phyloP scores from a whole-genome alignment of 2,888 invertebrate species.

The Oligia strigilis region DNA sequence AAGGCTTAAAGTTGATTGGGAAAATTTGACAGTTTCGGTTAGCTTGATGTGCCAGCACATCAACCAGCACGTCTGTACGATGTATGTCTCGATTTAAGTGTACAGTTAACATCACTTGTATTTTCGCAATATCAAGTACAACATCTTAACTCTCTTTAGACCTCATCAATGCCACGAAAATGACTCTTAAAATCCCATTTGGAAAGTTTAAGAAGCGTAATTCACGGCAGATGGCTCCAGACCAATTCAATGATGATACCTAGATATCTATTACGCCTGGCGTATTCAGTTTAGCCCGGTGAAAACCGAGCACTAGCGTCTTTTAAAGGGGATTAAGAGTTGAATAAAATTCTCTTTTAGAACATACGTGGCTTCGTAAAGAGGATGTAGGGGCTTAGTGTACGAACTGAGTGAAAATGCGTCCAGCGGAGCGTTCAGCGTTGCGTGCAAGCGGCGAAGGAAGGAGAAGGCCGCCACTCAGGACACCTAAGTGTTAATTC shows the following conservation, averaged over 20 bases:
- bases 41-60: too few relatives aligned
- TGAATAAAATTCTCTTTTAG: conserved; percentile 26
- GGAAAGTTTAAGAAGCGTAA: conserved; percentile 13
- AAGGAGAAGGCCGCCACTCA: too few relatives aligned
- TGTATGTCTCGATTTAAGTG: too few relatives aligned
- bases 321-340: conserved; percentile 7
- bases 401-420: too few relatives aligned
- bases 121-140: not conserved
- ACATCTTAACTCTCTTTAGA: not conserved
- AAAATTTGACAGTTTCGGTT: too few relatives aligned
- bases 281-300: conserved; percentile 11
- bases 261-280: conserved; percentile 20
- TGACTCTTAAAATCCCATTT: conserved; percentile 4
- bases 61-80: too few relatives aligned
- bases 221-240: conserved; percentile 6
- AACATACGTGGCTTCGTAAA: not conserved
- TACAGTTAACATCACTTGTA: not conserved
- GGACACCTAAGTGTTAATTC: too few relatives aligned
- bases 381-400: not conserved
- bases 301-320: conserved; percentile 10
- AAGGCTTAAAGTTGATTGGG: too few relatives aligned
- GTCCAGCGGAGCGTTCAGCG: too few relatives aligned
- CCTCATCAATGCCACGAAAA: not conserved
- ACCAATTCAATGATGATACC: conserved; percentile 10
- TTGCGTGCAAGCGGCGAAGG: too few relatives aligned